phyloP scores from a whole-genome alignment of 2,888 invertebrate genomes.

The Cenopis cana region DNA sequence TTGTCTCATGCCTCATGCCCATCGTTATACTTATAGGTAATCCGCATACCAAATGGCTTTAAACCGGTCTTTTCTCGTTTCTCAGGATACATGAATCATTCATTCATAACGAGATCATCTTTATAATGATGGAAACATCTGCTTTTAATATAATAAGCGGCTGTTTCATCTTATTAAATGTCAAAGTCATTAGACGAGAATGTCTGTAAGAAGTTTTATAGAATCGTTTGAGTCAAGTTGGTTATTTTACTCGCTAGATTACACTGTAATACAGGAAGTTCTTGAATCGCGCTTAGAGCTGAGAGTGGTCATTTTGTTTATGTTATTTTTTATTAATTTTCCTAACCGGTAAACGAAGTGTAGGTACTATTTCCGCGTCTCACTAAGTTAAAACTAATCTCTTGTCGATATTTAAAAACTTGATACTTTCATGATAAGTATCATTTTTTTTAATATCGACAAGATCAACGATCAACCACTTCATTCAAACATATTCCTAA shows the following conservation, averaged over 20 bases:
- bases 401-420: too few species aligned
- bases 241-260: not conserved
- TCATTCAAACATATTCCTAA: constrained; percentile 8
- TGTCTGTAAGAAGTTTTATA: not conserved
- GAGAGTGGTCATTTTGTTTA: too few species aligned
- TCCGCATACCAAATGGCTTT: constrained; percentile 22
- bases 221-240: not conserved
- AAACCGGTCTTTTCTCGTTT: constrained; percentile 40
- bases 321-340: too few species aligned
- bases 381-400: too few species aligned
- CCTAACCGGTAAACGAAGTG: too few species aligned
- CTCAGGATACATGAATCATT: constrained; percentile 38
- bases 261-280: not conserved
- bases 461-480: not conserved
- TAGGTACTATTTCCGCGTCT: too few species aligned
- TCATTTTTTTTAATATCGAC: too few species aligned
- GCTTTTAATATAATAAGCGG: constrained; percentile 22
- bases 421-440: too few species aligned
- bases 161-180: constrained; percentile 21
- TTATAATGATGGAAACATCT: constrained; percentile 28
- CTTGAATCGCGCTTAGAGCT: not conserved
- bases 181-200: constrained; percentile 24
- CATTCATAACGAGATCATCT: constrained; percentile 36
- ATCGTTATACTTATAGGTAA: constrained; percentile 12
- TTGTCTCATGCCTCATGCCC: constrained; percentile 24